Conservation (phyloP, 2,113 vertebrate genomes). For the Aptenodytes patagonicus region DNA sequence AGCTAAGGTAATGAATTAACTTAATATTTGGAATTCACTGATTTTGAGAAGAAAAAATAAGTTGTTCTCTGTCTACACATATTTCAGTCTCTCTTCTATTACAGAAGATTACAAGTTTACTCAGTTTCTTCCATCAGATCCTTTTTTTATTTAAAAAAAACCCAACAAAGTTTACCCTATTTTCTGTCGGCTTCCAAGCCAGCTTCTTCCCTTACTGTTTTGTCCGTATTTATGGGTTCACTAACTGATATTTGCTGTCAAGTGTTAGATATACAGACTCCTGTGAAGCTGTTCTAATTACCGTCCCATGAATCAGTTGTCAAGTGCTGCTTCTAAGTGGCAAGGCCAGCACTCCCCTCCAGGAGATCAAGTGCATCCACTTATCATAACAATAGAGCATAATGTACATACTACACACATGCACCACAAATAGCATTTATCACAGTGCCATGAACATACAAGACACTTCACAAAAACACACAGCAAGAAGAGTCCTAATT, state of each 20-base stretch:
- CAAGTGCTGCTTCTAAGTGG: not conserved
- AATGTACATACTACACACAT: not conserved
- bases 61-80: not conserved
- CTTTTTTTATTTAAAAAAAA: not conserved
- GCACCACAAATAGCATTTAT: not conserved
- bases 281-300: not conserved
- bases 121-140: not conserved
- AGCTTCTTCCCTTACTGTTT: not conserved
- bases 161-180: not conserved
- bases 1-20: not conserved
- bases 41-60: not conserved
- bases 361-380: conserved; percentile 38
- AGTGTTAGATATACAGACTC: not conserved
- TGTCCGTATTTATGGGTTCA: not conserved
- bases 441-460: not conserved
- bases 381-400: not conserved
- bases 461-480: not conserved
- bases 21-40: not conserved
- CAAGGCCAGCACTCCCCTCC: not conserved
- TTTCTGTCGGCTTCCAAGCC: not conserved
- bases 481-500: not conserved
- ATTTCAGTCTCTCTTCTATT: not conserved
- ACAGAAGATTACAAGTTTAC: not conserved
- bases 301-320: not conserved
- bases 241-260: not conserved